phyloP scores from a whole-genome alignment of 2,888 invertebrate species.

The Bruchidius siliquastri region DNA sequence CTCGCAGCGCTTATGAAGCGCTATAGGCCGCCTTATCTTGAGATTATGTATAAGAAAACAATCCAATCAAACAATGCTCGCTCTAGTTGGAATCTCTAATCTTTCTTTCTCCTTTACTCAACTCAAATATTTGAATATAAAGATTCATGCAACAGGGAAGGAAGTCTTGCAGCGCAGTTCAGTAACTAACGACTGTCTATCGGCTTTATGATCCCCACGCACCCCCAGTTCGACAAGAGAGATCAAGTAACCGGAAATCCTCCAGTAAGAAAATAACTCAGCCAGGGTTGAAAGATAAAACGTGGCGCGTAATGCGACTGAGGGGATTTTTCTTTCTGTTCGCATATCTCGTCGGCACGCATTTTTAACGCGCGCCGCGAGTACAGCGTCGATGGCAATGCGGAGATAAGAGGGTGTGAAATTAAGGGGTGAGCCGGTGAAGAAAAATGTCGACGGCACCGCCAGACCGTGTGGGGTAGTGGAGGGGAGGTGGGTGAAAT shows the following conservation, averaged over 20 bases:
- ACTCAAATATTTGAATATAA: no score
- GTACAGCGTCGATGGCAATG: background rate
- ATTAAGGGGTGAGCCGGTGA: conserved; percentile 6
- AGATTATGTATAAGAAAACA: no score
- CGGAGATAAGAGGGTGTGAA: conserved; percentile 13
- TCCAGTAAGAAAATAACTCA: background rate
- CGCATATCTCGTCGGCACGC: background rate
- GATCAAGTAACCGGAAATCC: conserved; percentile 5
- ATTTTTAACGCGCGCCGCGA: background rate
- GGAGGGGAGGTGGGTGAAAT: background rate
- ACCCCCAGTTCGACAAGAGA: background rate
- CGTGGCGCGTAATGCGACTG: background rate
- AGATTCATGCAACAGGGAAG: background rate
- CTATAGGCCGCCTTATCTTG: no score
- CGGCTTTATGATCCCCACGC: background rate
- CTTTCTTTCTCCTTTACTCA: no score
- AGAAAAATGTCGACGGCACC: conserved; percentile 1
- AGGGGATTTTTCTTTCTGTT: background rate
- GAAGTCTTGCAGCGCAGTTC: no score
- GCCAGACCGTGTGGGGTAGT: background rate
- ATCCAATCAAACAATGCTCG: no score
- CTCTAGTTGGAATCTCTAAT: no score
- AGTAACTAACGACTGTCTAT: conserved; percentile 25
- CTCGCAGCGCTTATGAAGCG: no score
- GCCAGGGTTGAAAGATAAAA: background rate